A percentile compares a stretch with the other conserved stretches of the same genome.
These are phyloP conservation scores for Dendrocopos noguchii DNA, from an alignment of 2,113 vertebrate species.

Conservation along the genomic window DNA sequence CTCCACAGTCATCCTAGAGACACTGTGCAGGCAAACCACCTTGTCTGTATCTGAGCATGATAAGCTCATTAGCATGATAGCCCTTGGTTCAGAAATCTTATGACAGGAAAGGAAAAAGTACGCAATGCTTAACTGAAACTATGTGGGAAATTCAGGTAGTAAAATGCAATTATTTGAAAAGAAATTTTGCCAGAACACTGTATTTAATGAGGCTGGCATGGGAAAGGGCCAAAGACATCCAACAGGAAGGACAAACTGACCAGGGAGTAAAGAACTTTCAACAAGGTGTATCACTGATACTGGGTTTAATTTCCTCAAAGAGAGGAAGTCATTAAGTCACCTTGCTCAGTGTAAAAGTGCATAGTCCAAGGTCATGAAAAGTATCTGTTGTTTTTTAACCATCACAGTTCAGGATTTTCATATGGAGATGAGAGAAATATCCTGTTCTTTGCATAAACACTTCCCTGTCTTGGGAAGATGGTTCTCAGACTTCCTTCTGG, in stretches of 20 bases:
- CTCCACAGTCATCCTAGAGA: neutral
- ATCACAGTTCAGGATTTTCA: neutral
- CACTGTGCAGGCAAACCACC: neutral
- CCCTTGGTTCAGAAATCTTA: neutral
- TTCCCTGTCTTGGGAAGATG: neutral
- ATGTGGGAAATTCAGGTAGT: neutral
- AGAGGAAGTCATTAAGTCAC: neutral
- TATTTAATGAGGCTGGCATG: neutral
- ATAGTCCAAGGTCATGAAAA: neutral
- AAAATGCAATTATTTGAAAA: neutral
- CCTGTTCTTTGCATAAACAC: neutral
- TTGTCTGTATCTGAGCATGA: neutral
- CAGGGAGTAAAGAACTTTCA: neutral
- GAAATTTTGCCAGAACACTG: neutral
- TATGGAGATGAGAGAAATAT: neutral
- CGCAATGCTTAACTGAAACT: neutral
- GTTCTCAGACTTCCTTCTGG: neutral
- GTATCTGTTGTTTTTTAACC: neutral
- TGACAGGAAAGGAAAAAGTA: neutral
- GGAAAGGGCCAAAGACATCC: neutral
- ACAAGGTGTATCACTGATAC: neutral
- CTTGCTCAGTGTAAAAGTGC: neutral
- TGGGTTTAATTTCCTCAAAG: neutral
- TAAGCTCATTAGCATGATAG: neutral
- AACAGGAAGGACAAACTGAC: neutral